Base-by-base conservation (phyloP, 2,797 vertebrate genomes). In the Hemibagrus guttatus region DNA sequence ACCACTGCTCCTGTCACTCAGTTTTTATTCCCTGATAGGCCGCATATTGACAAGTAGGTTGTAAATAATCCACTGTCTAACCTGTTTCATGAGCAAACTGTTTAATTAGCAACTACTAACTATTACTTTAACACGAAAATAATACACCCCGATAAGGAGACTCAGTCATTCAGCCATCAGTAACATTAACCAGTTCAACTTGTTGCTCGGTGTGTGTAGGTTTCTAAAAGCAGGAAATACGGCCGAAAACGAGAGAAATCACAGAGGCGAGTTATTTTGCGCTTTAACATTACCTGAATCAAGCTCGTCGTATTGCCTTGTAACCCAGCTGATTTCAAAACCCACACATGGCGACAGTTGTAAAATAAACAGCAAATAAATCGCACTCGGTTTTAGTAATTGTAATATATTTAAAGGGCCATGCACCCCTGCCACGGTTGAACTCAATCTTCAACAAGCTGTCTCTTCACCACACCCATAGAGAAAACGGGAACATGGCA, bases 401-500 rank as follows among this genome's bases (percentile, higher is more conserved):
- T 92, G 92, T 89, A 87, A 82, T 72, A 74, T 58, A 91, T 91
- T 94, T 91, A 88, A 89, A 82, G 86, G 80, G 88, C 86, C 89
- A 90, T 81, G 69, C 86, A 87, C 82, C 82, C 87, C 64, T 69
- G 52, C 83, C 90, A 68, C 90, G 90, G 91, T 78, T 83, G 0
- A 68, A 93, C 93, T 92, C 90, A 92, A 86, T 92, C 91, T 95
- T 93, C 93, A 91, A 92, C 91, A 91, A 94, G 93, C 93, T 90
- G 90, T 92, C 93, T 95, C 93, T 94, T 96, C 94, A 95, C 96
- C 96, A 96, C 96, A 96, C 96, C 96, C 96, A 95, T 96, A 94
- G 94, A 89, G 89, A 89, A 94, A 94, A 93, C 94, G 95, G 95
- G 95, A 96, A 95, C 95, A 95, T 96, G 93, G 95, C 95, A 96